phyloP scores from a whole-genome alignment of 1,140 invertebrate genomes.

The Armadillidium nasatum region DNA sequence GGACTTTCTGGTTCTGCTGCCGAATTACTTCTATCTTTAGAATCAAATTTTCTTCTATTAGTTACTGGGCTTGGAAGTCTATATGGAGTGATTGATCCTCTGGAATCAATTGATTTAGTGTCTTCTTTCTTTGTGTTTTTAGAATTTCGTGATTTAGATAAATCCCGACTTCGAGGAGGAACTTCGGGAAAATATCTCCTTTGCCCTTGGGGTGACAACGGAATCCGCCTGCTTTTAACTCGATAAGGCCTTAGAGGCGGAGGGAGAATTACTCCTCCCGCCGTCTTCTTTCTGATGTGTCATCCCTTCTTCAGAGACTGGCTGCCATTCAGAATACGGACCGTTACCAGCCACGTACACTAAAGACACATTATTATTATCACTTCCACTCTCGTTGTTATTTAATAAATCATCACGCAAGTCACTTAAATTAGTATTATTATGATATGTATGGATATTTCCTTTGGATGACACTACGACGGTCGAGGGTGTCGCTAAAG shows the following conservation, averaged over 20 bases:
- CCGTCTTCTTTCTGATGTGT: conserved; percentile 41
- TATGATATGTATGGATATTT: conserved; percentile 33
- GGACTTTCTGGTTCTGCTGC: neutral
- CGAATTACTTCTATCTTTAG: neutral
- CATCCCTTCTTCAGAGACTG: conserved; percentile 32
- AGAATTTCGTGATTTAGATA: neutral
- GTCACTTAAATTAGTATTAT: conserved; percentile 31
- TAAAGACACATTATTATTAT: neutral
- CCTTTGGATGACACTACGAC: conserved; percentile 34
- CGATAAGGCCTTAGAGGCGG: conserved; percentile 38
- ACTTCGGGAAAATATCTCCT: conserved; percentile 14
- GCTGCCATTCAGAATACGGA: conserved; percentile 35
- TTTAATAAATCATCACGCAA: conserved; percentile 40
- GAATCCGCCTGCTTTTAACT: conserved; percentile 31
- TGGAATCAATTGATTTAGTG: too few relatives aligned
- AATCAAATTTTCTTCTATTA: too few relatives aligned
- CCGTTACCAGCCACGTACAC: neutral
- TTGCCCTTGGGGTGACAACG: conserved; percentile 18
- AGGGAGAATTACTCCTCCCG: conserved; percentile 2
- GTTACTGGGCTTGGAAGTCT: too few relatives aligned
- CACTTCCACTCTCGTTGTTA: conserved; percentile 28
- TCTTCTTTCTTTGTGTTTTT: neutral
- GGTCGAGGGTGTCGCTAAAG: conserved; percentile 37
- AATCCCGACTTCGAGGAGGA: conserved; percentile 11
- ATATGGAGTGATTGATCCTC: too few relatives aligned